A percentile compares a stretch with the other conserved stretches of the same genome.
phyloP scores from a whole-genome alignment of 1,140 invertebrate species.

The Pogonomyrmex barbatus region DNA sequence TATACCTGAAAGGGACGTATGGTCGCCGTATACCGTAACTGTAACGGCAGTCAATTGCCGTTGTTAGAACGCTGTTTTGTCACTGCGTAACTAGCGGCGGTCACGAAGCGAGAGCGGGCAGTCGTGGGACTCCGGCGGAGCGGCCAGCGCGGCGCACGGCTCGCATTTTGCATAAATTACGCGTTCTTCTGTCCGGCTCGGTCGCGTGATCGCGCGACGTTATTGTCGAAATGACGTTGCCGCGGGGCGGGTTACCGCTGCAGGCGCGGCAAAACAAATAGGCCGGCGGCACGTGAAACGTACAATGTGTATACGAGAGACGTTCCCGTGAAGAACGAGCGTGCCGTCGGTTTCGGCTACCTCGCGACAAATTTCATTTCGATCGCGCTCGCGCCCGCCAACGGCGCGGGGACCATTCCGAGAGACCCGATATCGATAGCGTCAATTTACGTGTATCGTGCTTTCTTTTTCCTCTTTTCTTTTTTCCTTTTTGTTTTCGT shows the following conservation, averaged over 20 bases:
- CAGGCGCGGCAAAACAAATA: conserved; percentile 74
- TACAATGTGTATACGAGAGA: conserved; percentile 38
- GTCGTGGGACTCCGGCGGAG: conserved; percentile 16
- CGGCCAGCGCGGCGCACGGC: background rate
- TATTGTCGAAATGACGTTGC: conserved; percentile 73
- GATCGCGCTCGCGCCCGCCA: background rate
- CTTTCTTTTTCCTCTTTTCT: no score
- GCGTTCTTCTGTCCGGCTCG: conserved; percentile 62
- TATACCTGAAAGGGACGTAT: no score
- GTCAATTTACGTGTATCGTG: background rate
- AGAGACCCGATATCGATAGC: background rate
- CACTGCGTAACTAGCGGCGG: conserved; percentile 63
- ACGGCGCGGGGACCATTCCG: background rate
- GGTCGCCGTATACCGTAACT: background rate
- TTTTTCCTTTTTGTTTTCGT: background rate
- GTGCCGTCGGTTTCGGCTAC: conserved; percentile 8
- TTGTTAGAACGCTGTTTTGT: conserved; percentile 70
- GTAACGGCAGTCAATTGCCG: conserved; percentile 54
- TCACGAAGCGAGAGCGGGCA: conserved; percentile 59
- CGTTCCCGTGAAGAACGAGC: conserved; percentile 57
- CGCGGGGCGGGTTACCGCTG: conserved; percentile 53
- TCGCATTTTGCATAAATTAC: conserved; percentile 75
- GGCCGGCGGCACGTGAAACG: conserved; percentile 67
- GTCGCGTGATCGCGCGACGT: conserved; percentile 69
- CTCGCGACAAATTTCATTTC: conserved; percentile 21